phyloP scores from a whole-genome alignment of 2,797 vertebrate species.

The Martes flavigula region DNA sequence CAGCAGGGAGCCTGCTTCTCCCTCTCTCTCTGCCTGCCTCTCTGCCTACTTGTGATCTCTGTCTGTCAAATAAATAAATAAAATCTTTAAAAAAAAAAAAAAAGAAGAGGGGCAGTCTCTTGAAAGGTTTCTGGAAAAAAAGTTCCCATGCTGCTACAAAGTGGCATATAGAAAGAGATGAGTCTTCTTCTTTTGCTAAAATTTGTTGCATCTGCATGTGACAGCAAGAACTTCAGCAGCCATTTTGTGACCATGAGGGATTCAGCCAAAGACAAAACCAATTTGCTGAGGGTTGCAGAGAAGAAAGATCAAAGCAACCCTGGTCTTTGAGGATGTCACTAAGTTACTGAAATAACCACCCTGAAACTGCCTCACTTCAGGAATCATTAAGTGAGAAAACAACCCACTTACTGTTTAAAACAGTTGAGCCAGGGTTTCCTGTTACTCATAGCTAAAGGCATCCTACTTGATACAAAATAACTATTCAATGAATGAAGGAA shows the following conservation, averaged over 20 bases:
- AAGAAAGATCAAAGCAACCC: slow-evolving; percentile 22
- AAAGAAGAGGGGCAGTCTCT: background rate
- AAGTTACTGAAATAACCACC: background rate
- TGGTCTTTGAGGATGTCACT: background rate
- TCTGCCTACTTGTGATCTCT: too few relatives aligned
- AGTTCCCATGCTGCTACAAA: background rate
- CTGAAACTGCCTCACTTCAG: slow-evolving; percentile 39
- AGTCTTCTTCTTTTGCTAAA: background rate
- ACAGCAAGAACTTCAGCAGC: slow-evolving; percentile 39
- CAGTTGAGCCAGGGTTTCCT: background rate
- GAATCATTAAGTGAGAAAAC: slow-evolving; percentile 56
- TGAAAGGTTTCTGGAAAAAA: background rate
- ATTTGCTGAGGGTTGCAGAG: background rate
- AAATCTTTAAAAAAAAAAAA: too few relatives aligned
- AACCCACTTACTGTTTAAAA: background rate
- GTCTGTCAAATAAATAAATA: too few relatives aligned
- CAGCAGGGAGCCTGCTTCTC: too few relatives aligned
- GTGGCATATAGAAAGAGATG: background rate
- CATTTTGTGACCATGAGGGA: slow-evolving; percentile 42
- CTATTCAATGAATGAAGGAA: background rate
- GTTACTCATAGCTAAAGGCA: background rate
- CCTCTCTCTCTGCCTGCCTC: too few relatives aligned
- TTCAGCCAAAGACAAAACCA: background rate
- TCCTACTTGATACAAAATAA: background rate
- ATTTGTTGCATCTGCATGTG: background rate